phyloP scores from a whole-genome alignment of 92 coral and sea anemone genomes.

The Siderastrea radians region DNA sequence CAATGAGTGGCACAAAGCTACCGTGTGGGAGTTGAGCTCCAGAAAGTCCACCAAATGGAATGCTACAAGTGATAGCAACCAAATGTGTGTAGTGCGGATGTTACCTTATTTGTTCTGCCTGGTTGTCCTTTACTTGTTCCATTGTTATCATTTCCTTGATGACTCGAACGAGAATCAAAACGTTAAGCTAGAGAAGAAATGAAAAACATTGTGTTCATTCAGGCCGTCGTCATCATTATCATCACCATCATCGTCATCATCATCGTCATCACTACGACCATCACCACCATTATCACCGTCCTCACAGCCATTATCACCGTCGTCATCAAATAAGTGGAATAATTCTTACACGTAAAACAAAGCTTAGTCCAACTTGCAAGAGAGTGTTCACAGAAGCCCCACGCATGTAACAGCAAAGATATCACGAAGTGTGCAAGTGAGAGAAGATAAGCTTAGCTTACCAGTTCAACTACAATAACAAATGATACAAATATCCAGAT shows the following conservation, averaged over 20 bases:
- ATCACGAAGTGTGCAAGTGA: too few relatives aligned
- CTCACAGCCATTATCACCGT: too few relatives aligned
- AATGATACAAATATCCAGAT: slow-evolving; percentile 4
- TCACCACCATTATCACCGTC: too few relatives aligned
- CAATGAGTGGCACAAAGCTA: too few relatives aligned
- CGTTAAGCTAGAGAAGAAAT: slow-evolving; percentile 6
- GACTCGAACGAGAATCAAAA: slow-evolving; percentile 28
- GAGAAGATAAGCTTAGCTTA: neutral
- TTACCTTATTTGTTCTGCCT: slow-evolving; percentile 32
- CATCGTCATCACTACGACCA: too few relatives aligned
- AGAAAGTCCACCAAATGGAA: too few relatives aligned
- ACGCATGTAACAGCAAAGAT: too few relatives aligned
- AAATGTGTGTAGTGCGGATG: neutral
- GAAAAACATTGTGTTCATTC: neutral
- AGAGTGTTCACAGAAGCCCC: too few relatives aligned
- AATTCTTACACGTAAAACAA: too few relatives aligned
- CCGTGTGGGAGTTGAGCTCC: too few relatives aligned
- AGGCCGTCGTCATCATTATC: neutral
- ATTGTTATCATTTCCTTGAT: slow-evolving; percentile 39
- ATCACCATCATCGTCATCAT: neutral
- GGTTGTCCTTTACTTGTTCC: slow-evolving; percentile 37
- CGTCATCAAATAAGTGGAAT: too few relatives aligned
- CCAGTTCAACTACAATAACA: neutral
- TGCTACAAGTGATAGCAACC: neutral
- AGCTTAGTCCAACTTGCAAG: too few relatives aligned